These are phyloP conservation scores for Xestia c-nigrum DNA, from an alignment of 2,888 invertebrate species.

Conservation along the genomic window DNA sequence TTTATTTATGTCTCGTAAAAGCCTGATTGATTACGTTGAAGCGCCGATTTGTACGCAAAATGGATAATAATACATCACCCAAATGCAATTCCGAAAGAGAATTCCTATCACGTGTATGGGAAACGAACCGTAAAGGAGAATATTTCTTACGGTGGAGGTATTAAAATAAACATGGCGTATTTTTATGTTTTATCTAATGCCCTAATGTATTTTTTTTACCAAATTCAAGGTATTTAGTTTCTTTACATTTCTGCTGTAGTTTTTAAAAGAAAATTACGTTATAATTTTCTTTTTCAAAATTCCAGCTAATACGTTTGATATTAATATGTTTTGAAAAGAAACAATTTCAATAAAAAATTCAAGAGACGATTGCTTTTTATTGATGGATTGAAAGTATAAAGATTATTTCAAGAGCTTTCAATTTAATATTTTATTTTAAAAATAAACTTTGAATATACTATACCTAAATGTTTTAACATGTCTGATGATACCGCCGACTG, in stretches of 20 bases:
- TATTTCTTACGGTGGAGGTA: conserved; percentile 14
- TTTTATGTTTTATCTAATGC: not conserved
- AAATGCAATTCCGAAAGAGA: conserved; percentile 69
- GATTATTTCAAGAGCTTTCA: conserved; percentile 5
- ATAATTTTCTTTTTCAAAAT: not conserved
- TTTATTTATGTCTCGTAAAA: conserved; percentile 73
- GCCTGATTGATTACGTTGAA: conserved; percentile 75
- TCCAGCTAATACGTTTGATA: not conserved
- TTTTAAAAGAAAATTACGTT: not conserved
- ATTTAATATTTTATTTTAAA: conserved; percentile 10
- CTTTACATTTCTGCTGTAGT: too few relatives aligned
- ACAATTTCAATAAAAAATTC: not conserved
- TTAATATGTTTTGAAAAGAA: conserved; percentile 22
- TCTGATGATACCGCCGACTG: conserved; percentile 25
- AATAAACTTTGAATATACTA: conserved; percentile 12
- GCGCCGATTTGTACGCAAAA: conserved; percentile 72
- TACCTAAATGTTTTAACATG: conserved; percentile 36
- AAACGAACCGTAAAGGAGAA: conserved; percentile 26
- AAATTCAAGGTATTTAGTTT: not conserved
- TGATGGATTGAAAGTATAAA: conserved; percentile 15
- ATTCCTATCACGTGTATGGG: conserved; percentile 49
- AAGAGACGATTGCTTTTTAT: conserved; percentile 10
- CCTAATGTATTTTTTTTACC: not conserved
- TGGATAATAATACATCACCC: conserved; percentile 74
- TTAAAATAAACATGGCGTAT: conserved; percentile 16